Base-by-base conservation (phyloP, 2,888 invertebrate species). In the Rosalia funebris region DNA sequence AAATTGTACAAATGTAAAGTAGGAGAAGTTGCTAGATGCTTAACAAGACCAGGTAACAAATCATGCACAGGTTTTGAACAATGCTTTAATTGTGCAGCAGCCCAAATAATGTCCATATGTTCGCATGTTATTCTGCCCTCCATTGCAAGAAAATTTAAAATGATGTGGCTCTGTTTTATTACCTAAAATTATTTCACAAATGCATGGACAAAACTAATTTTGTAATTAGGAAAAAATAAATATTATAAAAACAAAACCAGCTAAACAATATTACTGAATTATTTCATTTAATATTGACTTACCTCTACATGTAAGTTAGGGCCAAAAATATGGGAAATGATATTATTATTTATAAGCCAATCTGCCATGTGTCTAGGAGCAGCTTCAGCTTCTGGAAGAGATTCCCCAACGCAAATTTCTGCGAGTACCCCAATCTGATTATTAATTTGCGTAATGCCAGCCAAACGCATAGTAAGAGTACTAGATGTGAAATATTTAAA, bases 261-360 rank as follows among this genome's bases (percentile, higher is more conserved):
- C n/a, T n/a, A n/a, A n/a, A n/a, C n/a, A n/a, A n/a, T n/a, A n/a
- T n/a, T n/a, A n/a, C n/a, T n/a, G n/a, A n/a, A n/a, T n/a, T n/a
- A n/a, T n/a, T n/a, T n/a, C n/a, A n/a, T n/a, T n/a, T n/a, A n/a
- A n/a, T n/a, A n/a, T n/a, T 34, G 57, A 61, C 65, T 73, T 77
- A 92, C 92, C 88, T 97, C 97, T 36, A 96, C 96, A 83, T 97
- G 97, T 69, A 96, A 85, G 84, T 97, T 97, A 20, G 97, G 97
- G n/a, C 97, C 96, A 83, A 96, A 97, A 60, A 97, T 89, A 79
- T 96, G 95, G 72, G 95, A 91, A 69, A 96, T 92, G 63, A 97
- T 95, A 78, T 92, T 93, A 80, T 95, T 92, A 67, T 88, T 88
- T 0, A 93, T 90, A 14, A 97, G 83, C 96, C 96, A 97, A 68